Evolutionary conservation across 2,113 vertebrate species (phyloP).

Genomic region (human): GRCh38 chr4:93844001-93844500

Average conservation of each 20-base stretch:
- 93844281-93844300: background rate
- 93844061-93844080: background rate
- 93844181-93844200: background rate
- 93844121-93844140: background rate
- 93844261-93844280: background rate
- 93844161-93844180: background rate
- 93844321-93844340: background rate
- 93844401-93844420: background rate
- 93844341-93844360: background rate
- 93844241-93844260: background rate
- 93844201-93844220: background rate
- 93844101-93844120: background rate
- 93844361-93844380: background rate
- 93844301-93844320: background rate
- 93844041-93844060: background rate
- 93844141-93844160: background rate
- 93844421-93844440: background rate
- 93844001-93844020: background rate
- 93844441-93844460: background rate
- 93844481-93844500: background rate
- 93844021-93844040: background rate
- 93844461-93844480: background rate
- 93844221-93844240: background rate
- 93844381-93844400: background rate
- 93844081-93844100: background rate